Base-by-base conservation (phyloP, 2,888 invertebrate species). In the Lymantria dispar region DNA sequence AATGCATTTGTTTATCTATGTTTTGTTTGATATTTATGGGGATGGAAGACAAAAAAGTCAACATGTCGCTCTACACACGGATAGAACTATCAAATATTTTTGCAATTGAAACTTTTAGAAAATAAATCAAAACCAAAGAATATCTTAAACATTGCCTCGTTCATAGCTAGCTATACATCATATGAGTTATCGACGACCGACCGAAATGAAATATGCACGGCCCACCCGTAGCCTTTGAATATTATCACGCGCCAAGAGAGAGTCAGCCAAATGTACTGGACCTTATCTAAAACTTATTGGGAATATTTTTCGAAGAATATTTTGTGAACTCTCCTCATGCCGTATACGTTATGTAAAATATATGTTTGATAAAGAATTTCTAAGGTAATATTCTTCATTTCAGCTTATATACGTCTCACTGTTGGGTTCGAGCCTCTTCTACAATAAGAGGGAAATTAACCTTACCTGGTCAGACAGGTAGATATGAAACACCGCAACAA, bases 171-270 rank as follows among this genome's bases (percentile, higher is more conserved):
- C 22, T 39, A 43, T 10, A 9, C n/a, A 43, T 60, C 48, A 83
- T 78, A 83, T 66, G 55, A 70, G 74, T 76, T 82, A 85, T 85
- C 85, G 83, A 80, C 80, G 79, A 68, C 64, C 76, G 73, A 77
- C 74, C 70, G 72, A 79, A 76, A 82, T 83, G 83, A 85, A 82
- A 84, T 83, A 83, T 83, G 76, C 74, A 73, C 68, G 72, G 62
- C 58, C 70, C 70, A 72, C 72, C 76, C 68, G 65, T 71, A 68
- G 68, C 74, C 72, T 78, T 74, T 78, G 79, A 78, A 80, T 80
- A 73, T 66, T 68, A 66, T 68, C 59, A 56, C 33, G 31, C 29
- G 50, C 33, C 60, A 68, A 50, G 62, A 12, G 57, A 22, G 52
- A 56, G 15, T 29, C 42, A 11, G n/a, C 13, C 42, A n/a, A 10